Evolutionary conservation across 2,113 vertebrate genomes (phyloP).

Genomic region (Halichoeres trimaculatus): DNA sequence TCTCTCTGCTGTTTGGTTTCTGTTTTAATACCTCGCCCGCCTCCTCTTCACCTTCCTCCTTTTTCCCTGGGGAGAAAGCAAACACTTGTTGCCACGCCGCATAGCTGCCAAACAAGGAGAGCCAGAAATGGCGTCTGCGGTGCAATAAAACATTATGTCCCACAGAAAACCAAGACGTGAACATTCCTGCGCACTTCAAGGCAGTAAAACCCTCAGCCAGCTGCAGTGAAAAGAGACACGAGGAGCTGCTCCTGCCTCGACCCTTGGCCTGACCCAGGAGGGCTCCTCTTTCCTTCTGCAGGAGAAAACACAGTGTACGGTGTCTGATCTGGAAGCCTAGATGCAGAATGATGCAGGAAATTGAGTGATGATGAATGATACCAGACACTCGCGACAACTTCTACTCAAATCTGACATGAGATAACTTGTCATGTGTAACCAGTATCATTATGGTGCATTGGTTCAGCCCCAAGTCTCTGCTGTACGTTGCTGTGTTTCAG

Average conservation of each 20-base stretch:
- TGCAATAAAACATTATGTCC: constrained; percentile 72
- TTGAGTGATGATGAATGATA: constrained; percentile 3
- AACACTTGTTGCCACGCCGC: constrained; percentile 85
- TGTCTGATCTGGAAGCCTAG: constrained; percentile 24
- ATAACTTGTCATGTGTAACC: no score
- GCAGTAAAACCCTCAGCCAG: constrained; percentile 67
- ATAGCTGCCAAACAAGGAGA: constrained; percentile 78
- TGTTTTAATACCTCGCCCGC: constrained; percentile 47
- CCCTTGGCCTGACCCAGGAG: constrained; percentile 35
- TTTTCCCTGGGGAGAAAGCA: constrained; percentile 64
- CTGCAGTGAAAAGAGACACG: constrained; percentile 61
- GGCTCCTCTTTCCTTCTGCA: constrained; percentile 56
- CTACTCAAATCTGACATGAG: no score
- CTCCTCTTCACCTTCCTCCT: constrained; percentile 74
- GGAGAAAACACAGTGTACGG: constrained; percentile 50
- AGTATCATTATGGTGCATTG: no score
- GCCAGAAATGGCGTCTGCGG: constrained; percentile 35
- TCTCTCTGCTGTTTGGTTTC: constrained; percentile 81
- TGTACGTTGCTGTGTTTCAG: no score
- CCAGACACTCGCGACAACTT: background rate
- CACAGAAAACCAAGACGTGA: constrained; percentile 67
- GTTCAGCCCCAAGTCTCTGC: no score
- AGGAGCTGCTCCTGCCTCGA: constrained; percentile 11
- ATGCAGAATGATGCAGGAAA: constrained; percentile 26
- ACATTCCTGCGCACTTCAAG: constrained; percentile 55